Percentiles rank a stretch among this genome's conserved stretches.
Evolutionary conservation across 2,797 vertebrate genomes (phyloP).

Genomic region (Periparus ater): DNA sequence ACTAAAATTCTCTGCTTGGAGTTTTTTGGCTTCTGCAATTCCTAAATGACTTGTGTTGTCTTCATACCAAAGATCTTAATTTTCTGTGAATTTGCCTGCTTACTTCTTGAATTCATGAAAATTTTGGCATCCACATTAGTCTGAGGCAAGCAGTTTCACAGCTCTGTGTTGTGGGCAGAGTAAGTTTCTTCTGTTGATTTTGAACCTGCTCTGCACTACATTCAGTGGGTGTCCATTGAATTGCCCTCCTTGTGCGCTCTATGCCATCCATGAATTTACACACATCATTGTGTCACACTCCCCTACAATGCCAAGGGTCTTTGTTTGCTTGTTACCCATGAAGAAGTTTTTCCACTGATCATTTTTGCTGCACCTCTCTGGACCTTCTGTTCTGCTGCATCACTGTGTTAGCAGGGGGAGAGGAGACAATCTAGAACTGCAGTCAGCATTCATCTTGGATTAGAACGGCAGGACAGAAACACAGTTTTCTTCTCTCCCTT

Average conservation of each 20-base stretch:
- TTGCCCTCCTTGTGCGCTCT: background rate
- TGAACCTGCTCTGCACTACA: background rate
- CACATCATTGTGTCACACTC: fast-evolving
- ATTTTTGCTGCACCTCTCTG: background rate
- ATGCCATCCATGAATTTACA: background rate
- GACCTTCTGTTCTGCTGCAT: background rate
- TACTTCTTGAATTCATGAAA: background rate
- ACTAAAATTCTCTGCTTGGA: background rate
- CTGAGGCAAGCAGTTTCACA: background rate
- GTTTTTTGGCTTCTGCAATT: background rate
- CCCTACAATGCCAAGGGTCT: fast-evolving
- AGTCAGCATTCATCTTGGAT: background rate
- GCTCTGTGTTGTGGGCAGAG: background rate
- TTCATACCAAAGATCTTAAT: background rate
- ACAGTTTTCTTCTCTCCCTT: background rate
- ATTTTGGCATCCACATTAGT: background rate
- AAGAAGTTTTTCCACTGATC: background rate
- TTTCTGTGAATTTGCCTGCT: background rate
- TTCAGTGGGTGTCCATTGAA: background rate
- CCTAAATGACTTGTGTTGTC: background rate
- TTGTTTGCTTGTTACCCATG: background rate
- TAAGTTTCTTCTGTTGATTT: background rate
- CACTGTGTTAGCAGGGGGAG: background rate
- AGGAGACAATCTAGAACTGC: background rate
- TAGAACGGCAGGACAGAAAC: background rate